Evolutionary conservation across 2,797 vertebrate genomes (phyloP).

Genomic region (Sebastiscus tertius): DNA sequence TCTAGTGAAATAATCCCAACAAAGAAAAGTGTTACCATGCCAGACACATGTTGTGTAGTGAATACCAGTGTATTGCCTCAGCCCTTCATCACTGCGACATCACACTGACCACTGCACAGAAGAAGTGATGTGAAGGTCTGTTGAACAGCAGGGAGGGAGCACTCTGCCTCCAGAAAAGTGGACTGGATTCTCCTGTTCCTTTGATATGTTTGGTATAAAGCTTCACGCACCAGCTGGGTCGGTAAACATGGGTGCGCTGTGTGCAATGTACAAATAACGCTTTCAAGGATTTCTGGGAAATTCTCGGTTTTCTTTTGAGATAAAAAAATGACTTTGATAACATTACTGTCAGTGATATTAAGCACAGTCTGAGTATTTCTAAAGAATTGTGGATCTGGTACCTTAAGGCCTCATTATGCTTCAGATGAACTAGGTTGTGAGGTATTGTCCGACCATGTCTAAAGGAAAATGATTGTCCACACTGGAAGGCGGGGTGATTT

Average conservation of each 20-base stretch:
- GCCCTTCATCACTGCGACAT: background rate
- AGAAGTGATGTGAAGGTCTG: background rate
- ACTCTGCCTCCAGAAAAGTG: background rate
- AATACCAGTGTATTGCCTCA: background rate
- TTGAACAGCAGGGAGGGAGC: conserved; percentile 12
- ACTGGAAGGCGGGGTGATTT: no score
- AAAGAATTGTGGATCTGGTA: background rate
- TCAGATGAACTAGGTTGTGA: background rate
- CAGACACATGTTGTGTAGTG: background rate
- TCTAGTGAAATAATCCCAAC: background rate
- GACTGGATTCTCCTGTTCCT: background rate
- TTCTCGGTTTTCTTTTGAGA: background rate
- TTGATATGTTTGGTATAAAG: conserved; percentile 7
- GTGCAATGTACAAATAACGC: background rate
- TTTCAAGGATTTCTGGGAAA: background rate
- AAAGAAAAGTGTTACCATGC: background rate
- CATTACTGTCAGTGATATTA: background rate
- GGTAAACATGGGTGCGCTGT: background rate
- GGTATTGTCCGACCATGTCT: no score
- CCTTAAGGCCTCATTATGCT: no score
- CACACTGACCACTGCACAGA: background rate
- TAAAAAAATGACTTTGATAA: background rate
- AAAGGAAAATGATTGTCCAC: no score
- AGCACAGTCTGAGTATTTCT: background rate
- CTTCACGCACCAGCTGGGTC: background rate